Evolutionary conservation across 2,888 invertebrate genomes (phyloP).

Genomic region (Dynastes grantii): DNA sequence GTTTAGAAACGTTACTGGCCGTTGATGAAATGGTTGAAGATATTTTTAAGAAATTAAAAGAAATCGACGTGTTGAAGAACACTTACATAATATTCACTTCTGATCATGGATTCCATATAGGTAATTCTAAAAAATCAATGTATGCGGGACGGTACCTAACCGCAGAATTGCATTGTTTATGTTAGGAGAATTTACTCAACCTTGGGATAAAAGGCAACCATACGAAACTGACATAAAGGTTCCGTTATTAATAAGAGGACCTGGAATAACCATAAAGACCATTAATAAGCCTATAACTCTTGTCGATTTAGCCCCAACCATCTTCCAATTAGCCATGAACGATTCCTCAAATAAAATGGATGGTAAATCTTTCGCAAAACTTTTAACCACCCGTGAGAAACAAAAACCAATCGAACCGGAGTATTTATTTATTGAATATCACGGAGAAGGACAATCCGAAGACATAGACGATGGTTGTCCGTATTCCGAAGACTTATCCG

Average conservation of each 20-base stretch:
- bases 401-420: slow-evolving; percentile 64
- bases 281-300: slow-evolving; percentile 76
- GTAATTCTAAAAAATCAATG: slow-evolving; percentile 68
- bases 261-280: slow-evolving; percentile 69
- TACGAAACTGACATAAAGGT: slow-evolving; percentile 93
- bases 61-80: slow-evolving; percentile 75
- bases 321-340: slow-evolving; percentile 81
- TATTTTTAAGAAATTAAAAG: slow-evolving; percentile 75
- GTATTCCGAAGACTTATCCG: slow-evolving; percentile 75
- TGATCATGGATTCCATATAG: slow-evolving; percentile 93
- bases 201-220: slow-evolving; percentile 91
- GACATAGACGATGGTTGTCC: slow-evolving; percentile 78
- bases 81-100: slow-evolving; percentile 90
- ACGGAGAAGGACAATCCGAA: slow-evolving; percentile 80
- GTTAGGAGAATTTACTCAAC: slow-evolving; percentile 89
- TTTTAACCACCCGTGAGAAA: slow-evolving; percentile 50
- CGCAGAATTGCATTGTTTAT: neutral
- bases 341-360: slow-evolving; percentile 74
- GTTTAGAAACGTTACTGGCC: slow-evolving; percentile 87
- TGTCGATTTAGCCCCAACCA: slow-evolving; percentile 90
- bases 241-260: slow-evolving; percentile 87
- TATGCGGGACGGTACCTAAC: neutral
- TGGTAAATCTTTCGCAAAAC: slow-evolving; percentile 73
- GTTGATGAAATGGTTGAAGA: slow-evolving; percentile 89
- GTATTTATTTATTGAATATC: slow-evolving; percentile 85